Evolutionary conservation across 2,113 vertebrate genomes (phyloP), one percentile per base, ranked within the genome.

Genomic region (Paracanthobrama guichenoti): DNA sequence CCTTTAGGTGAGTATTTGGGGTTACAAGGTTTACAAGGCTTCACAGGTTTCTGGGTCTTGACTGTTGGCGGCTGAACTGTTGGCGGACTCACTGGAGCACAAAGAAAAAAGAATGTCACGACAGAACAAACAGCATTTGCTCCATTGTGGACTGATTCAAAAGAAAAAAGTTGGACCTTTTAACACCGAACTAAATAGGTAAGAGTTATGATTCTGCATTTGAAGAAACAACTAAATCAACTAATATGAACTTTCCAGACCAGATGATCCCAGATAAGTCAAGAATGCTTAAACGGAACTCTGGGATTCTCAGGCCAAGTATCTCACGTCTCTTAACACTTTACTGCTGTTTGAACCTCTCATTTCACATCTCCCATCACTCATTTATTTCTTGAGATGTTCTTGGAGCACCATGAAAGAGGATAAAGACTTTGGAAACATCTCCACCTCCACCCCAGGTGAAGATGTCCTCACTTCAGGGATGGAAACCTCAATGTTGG

Each of bases 41-140:
- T 48, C 20, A 9, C 18, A 4, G 60, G 24, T 35, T 4, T 50
- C 18, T 35, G 1, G 1, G 26, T 31, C 79, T 9, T 31, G 2
- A 35, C 26, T 8, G 60, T 67, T 67, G 60, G 79, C 3, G 79
- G 79, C 1, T 66, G n/a, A 80, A 35, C 24, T 20, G 79, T 80
- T 31, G 79, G 79, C 50, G 79, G 79, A 31, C 67, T 67, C 44
- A 31, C 79, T 80, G 44, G 6, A 28, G 13, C 35, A 50, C 24
- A 50, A 48, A 66, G 60, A 80, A 50, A 14, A 71, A 22, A 44
- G 22, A 24, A 46, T 6, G 6, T 72, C 11, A 46, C 26, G 42
- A 73, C 69, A 46, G 4, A 46, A 72, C 22, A 67, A 20, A 67
- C 18, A 7, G 16, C 6, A 16, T 55, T 18, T 55, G 50, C 50